These are phyloP conservation scores for Lepus americanus DNA, from an alignment of 2,113 vertebrate genomes.

Conservation along the genomic window DNA sequence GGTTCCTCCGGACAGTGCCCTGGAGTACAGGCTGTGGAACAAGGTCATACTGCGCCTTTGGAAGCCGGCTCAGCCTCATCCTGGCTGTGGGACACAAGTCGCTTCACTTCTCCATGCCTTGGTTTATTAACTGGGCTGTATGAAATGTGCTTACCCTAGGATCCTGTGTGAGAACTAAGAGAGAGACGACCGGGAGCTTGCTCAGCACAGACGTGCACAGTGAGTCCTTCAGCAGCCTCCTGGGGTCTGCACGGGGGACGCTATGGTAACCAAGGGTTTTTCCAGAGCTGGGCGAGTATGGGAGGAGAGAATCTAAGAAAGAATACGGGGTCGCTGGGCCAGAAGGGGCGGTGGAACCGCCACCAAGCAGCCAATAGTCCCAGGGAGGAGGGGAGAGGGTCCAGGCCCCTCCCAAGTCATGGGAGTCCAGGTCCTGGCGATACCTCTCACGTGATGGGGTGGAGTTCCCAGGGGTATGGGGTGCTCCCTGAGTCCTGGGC, in stretches of 20 bases:
- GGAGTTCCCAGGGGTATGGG: not conserved
- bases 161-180: conserved; percentile 49
- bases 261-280: not conserved
- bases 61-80: not conserved
- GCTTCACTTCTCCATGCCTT: not conserved
- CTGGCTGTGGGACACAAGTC: not conserved
- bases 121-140: not conserved
- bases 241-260: not conserved
- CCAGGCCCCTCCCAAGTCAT: not conserved
- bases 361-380: not conserved
- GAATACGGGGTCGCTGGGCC: not conserved
- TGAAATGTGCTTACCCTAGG: conserved; percentile 62
- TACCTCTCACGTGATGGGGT: not conserved
- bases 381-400: not conserved
- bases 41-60: not conserved
- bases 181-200: conserved; percentile 8
- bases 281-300: not conserved
- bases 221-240: conserved; percentile 44
- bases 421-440: not conserved
- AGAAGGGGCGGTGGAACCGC: not conserved
- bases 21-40: not conserved
- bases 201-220: conserved; percentile 69
- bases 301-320: not conserved
- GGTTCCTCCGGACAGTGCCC: not conserved
- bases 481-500: not conserved